These are phyloP conservation scores for Hypercompe scribonia DNA, from an alignment of 2,888 invertebrate species.

Conservation along the genomic window DNA sequence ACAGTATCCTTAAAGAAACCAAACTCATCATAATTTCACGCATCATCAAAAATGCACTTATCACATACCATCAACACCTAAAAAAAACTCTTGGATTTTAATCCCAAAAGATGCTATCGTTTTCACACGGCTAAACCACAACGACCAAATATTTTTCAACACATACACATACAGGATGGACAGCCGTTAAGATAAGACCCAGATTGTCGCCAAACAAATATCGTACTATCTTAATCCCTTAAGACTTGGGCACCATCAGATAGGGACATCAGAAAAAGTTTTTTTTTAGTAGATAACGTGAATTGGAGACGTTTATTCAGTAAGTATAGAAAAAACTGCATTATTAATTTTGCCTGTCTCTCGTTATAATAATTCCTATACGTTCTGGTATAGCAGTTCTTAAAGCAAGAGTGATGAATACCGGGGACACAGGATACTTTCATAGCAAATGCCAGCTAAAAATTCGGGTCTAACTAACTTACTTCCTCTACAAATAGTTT, in stretches of 20 bases:
- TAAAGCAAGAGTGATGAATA: not conserved
- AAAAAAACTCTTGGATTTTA: slow-evolving; percentile 9
- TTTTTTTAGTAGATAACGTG: slow-evolving; percentile 4
- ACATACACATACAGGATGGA: slow-evolving; percentile 62
- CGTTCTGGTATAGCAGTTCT: not conserved
- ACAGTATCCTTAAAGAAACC: not conserved
- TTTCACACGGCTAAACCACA: slow-evolving; percentile 47
- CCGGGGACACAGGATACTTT: not conserved
- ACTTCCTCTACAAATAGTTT: not conserved
- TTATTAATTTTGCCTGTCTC: not conserved
- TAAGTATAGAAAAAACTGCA: not conserved
- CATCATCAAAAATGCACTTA: not conserved
- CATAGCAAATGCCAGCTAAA: too few species aligned
- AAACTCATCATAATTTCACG: not conserved
- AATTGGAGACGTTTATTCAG: not conserved
- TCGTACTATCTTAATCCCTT: slow-evolving; percentile 69
- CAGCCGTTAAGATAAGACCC: slow-evolving; percentile 65
- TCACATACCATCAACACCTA: slow-evolving; percentile 15
- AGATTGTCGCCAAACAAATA: slow-evolving; percentile 66
- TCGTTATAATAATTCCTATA: not conserved
- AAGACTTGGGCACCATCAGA: slow-evolving; percentile 44
- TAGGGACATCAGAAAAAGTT: slow-evolving; percentile 39
- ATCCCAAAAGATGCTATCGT: slow-evolving; percentile 30
- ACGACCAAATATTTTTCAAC: slow-evolving; percentile 73
- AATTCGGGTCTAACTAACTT: too few species aligned